Evolutionary conservation across 2,113 vertebrate genomes (phyloP).

Genomic region (Crotalus helleri): DNA sequence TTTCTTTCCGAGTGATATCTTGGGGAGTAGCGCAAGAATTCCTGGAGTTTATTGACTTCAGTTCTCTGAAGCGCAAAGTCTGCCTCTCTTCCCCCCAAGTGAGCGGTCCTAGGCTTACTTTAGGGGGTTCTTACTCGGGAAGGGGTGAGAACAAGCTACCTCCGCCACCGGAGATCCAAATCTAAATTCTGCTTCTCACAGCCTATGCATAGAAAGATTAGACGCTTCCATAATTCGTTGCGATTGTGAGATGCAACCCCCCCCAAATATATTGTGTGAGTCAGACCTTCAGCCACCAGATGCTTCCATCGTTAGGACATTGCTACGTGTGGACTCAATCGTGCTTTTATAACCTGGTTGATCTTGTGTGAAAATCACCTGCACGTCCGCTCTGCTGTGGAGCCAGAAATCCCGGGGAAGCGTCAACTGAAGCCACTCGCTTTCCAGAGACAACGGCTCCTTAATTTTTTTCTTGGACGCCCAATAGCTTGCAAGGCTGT

Average conservation of each 20-base stretch:
- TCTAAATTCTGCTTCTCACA: background rate
- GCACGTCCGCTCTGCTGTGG: background rate
- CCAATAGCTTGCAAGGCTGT: too few species aligned
- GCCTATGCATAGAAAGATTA: background rate
- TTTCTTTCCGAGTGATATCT: background rate
- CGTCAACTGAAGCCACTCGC: background rate
- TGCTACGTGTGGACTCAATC: too few species aligned
- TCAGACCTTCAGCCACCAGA: background rate
- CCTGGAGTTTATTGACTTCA: background rate
- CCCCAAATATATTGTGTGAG: background rate
- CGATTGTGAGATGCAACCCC: background rate
- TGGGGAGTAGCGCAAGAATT: background rate
- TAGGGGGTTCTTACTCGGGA: background rate
- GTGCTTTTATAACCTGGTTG: background rate
- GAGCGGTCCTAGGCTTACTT: background rate
- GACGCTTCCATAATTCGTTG: background rate
- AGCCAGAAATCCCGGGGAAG: background rate
- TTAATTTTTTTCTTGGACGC: background rate
- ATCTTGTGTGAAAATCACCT: background rate
- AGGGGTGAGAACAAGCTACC: background rate
- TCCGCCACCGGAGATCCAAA: background rate
- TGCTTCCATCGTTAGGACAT: background rate
- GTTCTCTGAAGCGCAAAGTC: background rate
- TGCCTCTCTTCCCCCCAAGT: background rate
- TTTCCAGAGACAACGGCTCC: background rate